These are phyloP conservation scores for Sarcophilus harrisii DNA, from an alignment of 2,797 vertebrate species.

Conservation along the genomic window DNA sequence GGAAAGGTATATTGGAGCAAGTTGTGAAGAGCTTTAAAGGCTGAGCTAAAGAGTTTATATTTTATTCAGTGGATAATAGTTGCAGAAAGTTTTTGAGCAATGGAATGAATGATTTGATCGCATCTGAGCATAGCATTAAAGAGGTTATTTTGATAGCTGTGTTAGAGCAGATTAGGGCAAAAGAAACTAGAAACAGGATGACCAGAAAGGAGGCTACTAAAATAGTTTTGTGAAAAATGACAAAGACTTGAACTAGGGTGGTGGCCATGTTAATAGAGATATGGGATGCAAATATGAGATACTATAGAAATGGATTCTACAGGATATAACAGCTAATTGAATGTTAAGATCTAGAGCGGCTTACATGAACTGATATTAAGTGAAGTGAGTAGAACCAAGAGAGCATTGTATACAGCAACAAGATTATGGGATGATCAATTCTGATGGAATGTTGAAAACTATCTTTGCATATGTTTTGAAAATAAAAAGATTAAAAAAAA, in stretches of 20 bases:
- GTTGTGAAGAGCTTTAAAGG: neutral
- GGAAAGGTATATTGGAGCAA: neutral
- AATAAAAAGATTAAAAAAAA: too few relatives aligned
- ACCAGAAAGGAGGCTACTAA: neutral
- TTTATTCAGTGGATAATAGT: neutral
- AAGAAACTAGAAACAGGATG: neutral
- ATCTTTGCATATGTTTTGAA: too few relatives aligned
- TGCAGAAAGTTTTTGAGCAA: neutral
- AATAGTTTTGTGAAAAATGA: neutral
- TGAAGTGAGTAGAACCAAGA: too few relatives aligned
- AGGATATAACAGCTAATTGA: neutral
- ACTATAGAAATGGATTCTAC: neutral
- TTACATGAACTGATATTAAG: too few relatives aligned
- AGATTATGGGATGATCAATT: too few relatives aligned
- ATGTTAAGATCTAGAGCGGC: neutral
- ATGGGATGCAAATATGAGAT: neutral
- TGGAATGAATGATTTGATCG: neutral
- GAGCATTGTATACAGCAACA: too few relatives aligned
- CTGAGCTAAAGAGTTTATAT: neutral
- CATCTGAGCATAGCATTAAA: neutral
- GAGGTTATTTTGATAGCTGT: neutral
- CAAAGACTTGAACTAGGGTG: neutral
- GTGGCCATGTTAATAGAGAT: neutral
- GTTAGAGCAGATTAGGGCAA: neutral
- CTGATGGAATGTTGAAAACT: too few relatives aligned